Conservation (phyloP, 2,888 invertebrate species). For the Tenthredo livida region DNA sequence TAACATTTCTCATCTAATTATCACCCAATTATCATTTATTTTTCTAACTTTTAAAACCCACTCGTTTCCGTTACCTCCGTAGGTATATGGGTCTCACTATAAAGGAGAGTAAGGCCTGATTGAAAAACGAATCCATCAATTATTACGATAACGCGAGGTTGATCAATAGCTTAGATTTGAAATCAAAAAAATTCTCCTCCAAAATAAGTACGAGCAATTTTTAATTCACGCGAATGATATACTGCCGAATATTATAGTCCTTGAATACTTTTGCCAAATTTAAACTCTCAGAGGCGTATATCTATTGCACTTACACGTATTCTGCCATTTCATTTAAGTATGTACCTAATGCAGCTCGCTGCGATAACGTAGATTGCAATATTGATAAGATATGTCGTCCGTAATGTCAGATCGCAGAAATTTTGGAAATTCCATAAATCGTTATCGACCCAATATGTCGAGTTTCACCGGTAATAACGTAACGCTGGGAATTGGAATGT, state of each 20-base stretch:
- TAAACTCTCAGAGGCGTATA: background rate
- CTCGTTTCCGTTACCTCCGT: background rate
- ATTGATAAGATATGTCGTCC: background rate
- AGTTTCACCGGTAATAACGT: background rate
- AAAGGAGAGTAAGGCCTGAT: background rate
- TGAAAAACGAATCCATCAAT: background rate
- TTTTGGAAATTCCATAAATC: background rate
- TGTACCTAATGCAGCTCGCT: background rate
- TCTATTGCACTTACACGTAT: background rate
- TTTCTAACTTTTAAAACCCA: no score
- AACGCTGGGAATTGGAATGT: background rate
- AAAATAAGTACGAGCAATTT: background rate
- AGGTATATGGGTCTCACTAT: no score
- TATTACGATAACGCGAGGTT: constrained; percentile 32
- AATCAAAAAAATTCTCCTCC: background rate
- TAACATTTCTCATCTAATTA: background rate
- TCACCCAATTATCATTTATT: background rate
- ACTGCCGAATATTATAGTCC: background rate
- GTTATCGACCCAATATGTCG: background rate
- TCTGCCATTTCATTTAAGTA: background rate
- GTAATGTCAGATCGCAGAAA: background rate
- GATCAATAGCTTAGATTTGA: background rate
- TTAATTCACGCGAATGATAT: background rate
- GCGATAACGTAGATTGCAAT: background rate
- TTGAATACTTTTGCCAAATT: background rate